Percentiles rank a stretch among this genome's conserved stretches.
Evolutionary conservation across 2,797 vertebrate species (phyloP).

Genomic region (Tarsius wallacei): DNA sequence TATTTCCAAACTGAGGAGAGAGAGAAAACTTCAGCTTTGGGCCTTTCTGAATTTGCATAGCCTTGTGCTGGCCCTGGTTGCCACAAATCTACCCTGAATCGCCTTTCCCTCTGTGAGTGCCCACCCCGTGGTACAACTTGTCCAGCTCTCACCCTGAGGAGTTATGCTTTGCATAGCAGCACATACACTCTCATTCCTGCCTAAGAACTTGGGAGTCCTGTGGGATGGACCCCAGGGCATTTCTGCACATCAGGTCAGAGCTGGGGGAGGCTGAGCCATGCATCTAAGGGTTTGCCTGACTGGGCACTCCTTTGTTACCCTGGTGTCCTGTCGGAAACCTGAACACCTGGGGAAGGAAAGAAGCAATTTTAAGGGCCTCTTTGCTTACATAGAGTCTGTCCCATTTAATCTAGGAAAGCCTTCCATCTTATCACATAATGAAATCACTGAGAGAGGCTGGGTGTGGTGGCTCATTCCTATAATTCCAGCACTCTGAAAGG

Average conservation of each 20-base stretch:
- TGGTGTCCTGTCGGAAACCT: neutral
- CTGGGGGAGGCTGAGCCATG: neutral
- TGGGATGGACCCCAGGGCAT: neutral
- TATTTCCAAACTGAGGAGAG: neutral
- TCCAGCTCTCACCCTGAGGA: neutral
- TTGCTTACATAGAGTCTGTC: neutral
- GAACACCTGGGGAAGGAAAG: neutral
- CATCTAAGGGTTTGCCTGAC: neutral
- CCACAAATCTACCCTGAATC: neutral
- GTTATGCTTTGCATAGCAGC: neutral
- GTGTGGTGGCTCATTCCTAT: too few species aligned
- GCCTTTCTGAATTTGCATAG: neutral
- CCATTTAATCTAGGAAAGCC: conserved; percentile 72
- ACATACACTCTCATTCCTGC: neutral
- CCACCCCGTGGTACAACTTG: neutral
- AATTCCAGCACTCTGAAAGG: too few species aligned
- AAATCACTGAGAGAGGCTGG: conserved; percentile 75
- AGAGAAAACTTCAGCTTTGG: neutral
- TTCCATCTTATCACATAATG: conserved; percentile 76
- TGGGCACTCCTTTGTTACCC: neutral
- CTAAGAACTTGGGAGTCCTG: neutral
- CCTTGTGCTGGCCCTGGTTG: neutral
- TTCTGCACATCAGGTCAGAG: neutral
- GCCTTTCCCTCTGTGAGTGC: neutral
- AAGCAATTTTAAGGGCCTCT: neutral